Evolutionary conservation across 37 sponge, comb jelly and placozoan genomes (phyloP), one percentile per base, ranked within the genome.

Genomic region (Oopsacas minuta): DNA sequence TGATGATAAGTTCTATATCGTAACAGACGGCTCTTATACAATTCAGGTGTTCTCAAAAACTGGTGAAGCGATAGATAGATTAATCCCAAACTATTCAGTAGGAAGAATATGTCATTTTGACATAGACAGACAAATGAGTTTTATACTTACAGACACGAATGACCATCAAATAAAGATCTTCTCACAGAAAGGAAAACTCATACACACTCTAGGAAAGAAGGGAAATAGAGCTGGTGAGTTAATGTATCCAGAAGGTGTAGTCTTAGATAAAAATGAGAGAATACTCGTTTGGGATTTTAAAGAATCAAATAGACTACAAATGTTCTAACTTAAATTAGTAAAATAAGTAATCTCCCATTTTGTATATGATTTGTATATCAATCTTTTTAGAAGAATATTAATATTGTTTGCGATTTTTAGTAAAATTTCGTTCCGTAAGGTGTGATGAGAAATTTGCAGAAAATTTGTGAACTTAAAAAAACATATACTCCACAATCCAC

Each of bases 131-230:
- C 75, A 61, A 3, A 61, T 61, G 75, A 61, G 28, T 34, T 61
- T 61, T 61, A 10, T 61, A 5, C 22, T 61, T 3, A 61, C 75
- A 61, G 75, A 61, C 75, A 61, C 75, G 75, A 61, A 61, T 61
- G 75, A 61, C 22, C 75, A 61, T 61, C 17, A 61, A 12, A n/a
- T 61, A 25, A 61, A 61, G 28, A n/a, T 61, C 3, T 61, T 61
- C 30, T 61, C 75, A 61, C 3, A 61, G 28, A 12, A 25, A n/a
- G 75, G 75, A 3, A 61, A 61, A 61, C 30, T 61, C 20, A n/a
- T 12, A n/a, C 22, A 61, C 75, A 61, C 75, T 10, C 30, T 61
- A 12, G 75, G 75, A 61, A 10, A n/a, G 75, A 61, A 61, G 28
- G 75, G 75, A 20, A 61, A 61, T 34, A 34, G 75, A 10, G 3